These are phyloP conservation scores for Serilophus lunatus DNA, from an alignment of 2,113 vertebrate species.

Conservation along the genomic window DNA sequence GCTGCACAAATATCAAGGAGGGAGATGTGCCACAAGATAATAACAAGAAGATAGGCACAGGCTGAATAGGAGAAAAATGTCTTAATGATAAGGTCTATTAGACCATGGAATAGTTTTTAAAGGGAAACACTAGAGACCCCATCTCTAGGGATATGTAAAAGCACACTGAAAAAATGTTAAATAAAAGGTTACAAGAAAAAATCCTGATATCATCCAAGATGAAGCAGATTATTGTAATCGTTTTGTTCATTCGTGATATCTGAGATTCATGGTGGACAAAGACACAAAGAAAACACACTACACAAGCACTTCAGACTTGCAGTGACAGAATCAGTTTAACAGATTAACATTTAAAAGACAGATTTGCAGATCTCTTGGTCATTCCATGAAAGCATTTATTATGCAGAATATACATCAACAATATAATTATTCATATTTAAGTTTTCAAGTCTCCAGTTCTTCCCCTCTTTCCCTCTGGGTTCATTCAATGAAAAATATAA, in stretches of 20 bases:
- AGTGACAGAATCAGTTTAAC: background rate
- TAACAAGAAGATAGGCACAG: background rate
- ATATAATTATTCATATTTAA: background rate
- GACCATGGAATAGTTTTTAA: background rate
- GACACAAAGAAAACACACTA: background rate
- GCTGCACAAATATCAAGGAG: background rate
- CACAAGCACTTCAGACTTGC: background rate
- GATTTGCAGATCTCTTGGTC: background rate
- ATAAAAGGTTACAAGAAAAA: background rate
- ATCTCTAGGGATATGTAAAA: background rate
- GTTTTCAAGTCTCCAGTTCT: background rate
- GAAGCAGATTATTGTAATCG: background rate
- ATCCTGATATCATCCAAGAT: background rate
- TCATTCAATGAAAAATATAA: background rate
- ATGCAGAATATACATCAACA: background rate
- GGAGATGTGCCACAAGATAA: background rate
- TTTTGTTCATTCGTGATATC: background rate
- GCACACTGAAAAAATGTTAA: background rate
- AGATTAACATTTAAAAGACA: background rate
- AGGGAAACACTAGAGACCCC: background rate
- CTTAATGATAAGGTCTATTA: background rate
- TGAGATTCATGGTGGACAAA: background rate
- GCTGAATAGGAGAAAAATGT: background rate
- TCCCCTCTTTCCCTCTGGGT: background rate
- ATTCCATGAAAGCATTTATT: background rate